A percentile compares a stretch with the other conserved stretches of the same genome.
Evolutionary conservation across 2,113 vertebrate genomes (phyloP).

Genomic region (Vulpes vulpes): DNA sequence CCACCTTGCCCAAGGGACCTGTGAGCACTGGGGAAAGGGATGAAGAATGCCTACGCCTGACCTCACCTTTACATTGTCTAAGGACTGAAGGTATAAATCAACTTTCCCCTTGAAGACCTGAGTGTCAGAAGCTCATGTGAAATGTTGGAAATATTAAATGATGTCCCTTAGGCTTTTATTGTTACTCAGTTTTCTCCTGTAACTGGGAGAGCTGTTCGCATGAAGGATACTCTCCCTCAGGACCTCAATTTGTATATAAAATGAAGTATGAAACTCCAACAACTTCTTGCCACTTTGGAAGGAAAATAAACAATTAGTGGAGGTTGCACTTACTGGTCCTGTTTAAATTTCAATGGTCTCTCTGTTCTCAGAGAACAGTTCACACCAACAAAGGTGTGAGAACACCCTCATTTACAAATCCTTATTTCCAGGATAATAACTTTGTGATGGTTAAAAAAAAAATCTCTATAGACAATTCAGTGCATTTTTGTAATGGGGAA

Average conservation of each 20-base stretch:
- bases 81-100: constrained; percentile 85
- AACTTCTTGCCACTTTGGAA: constrained; percentile 55
- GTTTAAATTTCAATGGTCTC: neutral
- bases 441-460: neutral
- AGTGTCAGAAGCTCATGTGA: constrained; percentile 81
- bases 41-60: constrained; percentile 86
- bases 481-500: neutral
- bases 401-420: neutral
- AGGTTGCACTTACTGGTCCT: neutral
- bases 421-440: neutral
- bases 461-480: neutral
- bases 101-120: constrained; percentile 72
- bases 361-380: neutral
- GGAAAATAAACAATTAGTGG: constrained; percentile 69
- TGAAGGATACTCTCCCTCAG: constrained; percentile 71
- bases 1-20: constrained; percentile 86
- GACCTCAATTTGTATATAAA: constrained; percentile 73
- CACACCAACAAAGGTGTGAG: neutral
- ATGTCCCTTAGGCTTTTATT: constrained; percentile 83
- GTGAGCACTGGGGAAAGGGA: constrained; percentile 75
- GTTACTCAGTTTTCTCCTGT: constrained; percentile 80
- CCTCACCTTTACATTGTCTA: constrained; percentile 86
- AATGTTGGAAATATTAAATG: constrained; percentile 84
- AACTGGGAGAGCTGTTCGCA: constrained; percentile 74
- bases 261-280: constrained; percentile 61